Conservation (phyloP, 2,888 invertebrate species). For the Elmis aenea region DNA sequence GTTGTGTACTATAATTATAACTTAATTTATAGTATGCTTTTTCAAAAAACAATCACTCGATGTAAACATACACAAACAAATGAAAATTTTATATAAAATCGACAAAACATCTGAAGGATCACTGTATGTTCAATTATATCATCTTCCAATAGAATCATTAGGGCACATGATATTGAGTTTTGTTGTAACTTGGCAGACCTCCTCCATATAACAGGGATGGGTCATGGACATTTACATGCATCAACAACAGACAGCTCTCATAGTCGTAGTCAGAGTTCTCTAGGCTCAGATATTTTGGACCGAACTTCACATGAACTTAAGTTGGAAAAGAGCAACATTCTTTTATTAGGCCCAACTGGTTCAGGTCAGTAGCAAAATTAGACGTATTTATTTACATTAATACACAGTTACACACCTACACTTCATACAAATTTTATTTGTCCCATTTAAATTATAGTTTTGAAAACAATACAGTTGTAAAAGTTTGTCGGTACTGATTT, state of each 20-base stretch:
- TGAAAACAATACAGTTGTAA: not conserved
- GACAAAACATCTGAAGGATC: no score
- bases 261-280: conserved; percentile 24
- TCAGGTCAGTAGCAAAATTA: conserved; percentile 73
- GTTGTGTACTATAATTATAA: no score
- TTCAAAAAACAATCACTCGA: no score
- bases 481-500: conserved; percentile 3
- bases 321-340: conserved; percentile 93
- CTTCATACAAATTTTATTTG: not conserved
- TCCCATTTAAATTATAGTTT: not conserved
- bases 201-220: conserved; percentile 77
- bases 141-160: no score
- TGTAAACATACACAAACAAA: no score
- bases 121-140: no score
- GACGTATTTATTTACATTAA: no score
- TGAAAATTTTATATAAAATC: no score
- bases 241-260: conserved; percentile 32
- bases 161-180: no score
- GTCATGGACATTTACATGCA: conserved; percentile 55
- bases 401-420: not conserved
- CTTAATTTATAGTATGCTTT: no score
- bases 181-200: conserved; percentile 61
- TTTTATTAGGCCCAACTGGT: conserved; percentile 94
- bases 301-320: conserved; percentile 75
- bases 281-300: conserved; percentile 78